Evolutionary conservation across 2,113 vertebrate genomes (phyloP).

Genomic region (Cochlearius cochlearius): DNA sequence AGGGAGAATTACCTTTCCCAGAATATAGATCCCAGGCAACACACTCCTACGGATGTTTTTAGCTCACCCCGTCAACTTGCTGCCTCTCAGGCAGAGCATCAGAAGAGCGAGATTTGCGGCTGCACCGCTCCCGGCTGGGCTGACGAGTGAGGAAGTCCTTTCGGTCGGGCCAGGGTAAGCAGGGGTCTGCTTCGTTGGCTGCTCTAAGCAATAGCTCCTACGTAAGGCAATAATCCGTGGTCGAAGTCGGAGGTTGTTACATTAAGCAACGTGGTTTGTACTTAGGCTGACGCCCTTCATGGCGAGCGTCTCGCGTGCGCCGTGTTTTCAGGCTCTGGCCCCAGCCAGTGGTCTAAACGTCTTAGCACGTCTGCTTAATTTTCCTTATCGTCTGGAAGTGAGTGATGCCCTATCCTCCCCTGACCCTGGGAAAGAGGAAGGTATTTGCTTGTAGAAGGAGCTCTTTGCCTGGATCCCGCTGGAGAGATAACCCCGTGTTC

Average conservation of each 20-base stretch:
- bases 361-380: not conserved
- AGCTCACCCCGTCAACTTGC: not conserved
- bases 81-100: not conserved
- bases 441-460: not conserved
- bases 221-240: not conserved
- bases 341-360: not conserved
- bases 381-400: not conserved
- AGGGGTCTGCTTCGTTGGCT: not conserved
- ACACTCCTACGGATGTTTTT: not conserved
- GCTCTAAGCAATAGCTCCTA: not conserved
- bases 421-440: not conserved
- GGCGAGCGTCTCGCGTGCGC: accelerated
- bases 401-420: not conserved
- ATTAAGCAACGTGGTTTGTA: not conserved
- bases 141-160: not conserved
- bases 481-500: not conserved
- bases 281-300: not conserved
- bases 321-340: not conserved
- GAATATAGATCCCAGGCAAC: not conserved
- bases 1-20: not conserved
- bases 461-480: not conserved
- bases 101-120: not conserved
- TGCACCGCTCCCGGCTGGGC: not conserved
- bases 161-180: not conserved
- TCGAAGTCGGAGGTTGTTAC: not conserved